Base-by-base conservation (phyloP, 2,113 vertebrate species). In the Myodes glareolus region DNA sequence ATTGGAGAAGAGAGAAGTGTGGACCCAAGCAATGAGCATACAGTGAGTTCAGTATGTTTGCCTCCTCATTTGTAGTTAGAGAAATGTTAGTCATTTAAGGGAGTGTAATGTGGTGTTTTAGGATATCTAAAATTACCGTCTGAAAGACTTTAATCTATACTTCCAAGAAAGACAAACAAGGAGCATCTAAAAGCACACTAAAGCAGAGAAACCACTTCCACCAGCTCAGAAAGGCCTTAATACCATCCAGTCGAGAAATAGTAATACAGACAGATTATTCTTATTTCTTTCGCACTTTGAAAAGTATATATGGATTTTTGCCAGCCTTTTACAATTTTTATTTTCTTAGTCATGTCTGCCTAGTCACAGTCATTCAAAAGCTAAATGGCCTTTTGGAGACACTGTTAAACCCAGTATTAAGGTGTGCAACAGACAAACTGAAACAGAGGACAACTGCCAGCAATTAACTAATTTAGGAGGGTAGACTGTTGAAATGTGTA, bases 61-160 rank as follows among this genome's bases (percentile, higher is more conserved):
- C 97, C 97, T 98, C 97, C 97, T 97, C 96, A 97, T 97, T 97
- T 98, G 95, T 98, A 98, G 82, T 82, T 97, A 96, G 96, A 97
- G 95, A 96, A 95, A 96, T 1, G 1, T 94, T 75, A 98, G 98
- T 97, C 96, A 96, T 98, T 98, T 98, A 98, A 98, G 94, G 97
- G 91, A 58, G 31, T 95, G n/a, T 97, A 98, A 97, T 97, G 96
- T 98, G 95, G 96, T 95, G 94, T 94, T 98, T 97, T 97, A 96
- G 96, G 84, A 94, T 95, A 87, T 96, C 97, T 98, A 98, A 98
- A 98, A 98, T 97, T 98, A 94, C 94, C 98, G 77, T 86, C 90
- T 92, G 88, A 96, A 98, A 95, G 92, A 94, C 97, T 98, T 98
- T 98, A 98, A 97, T 97, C 95, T 97, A 88, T 95, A 67, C 45